A percentile compares a stretch with the other conserved stretches of the same genome.
Evolutionary conservation across 1,140 invertebrate genomes (phyloP).

Genomic region (Steinernema khuongi): DNA sequence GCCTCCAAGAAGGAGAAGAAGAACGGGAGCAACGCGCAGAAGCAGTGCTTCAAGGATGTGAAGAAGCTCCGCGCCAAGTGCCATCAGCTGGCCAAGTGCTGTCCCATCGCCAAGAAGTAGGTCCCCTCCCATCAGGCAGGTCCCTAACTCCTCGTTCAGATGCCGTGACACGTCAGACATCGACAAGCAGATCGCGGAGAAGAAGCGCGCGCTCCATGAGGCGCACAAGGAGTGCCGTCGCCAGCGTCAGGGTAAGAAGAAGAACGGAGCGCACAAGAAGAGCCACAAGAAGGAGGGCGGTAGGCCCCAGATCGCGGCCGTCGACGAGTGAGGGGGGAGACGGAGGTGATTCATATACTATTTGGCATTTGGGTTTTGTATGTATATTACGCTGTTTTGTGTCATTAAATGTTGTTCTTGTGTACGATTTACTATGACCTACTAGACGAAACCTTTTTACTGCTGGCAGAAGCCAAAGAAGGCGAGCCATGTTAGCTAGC

Average conservation of each 20-base stretch:
- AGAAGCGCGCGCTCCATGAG: neutral
- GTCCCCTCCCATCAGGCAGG: neutral
- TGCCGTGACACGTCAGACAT: slow-evolving; percentile 3
- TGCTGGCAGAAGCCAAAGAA: too few relatives aligned
- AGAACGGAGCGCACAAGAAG: neutral
- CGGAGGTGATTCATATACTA: too few relatives aligned
- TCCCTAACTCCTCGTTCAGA: neutral
- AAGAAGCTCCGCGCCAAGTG: neutral
- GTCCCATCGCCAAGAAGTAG: slow-evolving; percentile 3
- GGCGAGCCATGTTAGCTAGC: too few relatives aligned
- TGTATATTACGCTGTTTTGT: too few relatives aligned
- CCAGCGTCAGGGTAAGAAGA: neutral
- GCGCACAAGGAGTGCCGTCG: neutral
- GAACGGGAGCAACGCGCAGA: slow-evolving; percentile 3
- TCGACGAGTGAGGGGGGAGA: too few relatives aligned
- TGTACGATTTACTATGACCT: too few relatives aligned
- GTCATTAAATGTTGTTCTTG: too few relatives aligned
- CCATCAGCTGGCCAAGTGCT: slow-evolving; percentile 5
- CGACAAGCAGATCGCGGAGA: neutral
- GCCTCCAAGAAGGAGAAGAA: neutral
- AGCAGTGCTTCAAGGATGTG: slow-evolving; percentile 1
- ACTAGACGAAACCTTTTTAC: too few relatives aligned
- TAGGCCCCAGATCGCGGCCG: too few relatives aligned
- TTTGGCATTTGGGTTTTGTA: too few relatives aligned
- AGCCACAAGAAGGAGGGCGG: neutral